Evolutionary conservation across 2,888 invertebrate genomes (phyloP).

Genomic region (Neoitamus cyanurus): DNA sequence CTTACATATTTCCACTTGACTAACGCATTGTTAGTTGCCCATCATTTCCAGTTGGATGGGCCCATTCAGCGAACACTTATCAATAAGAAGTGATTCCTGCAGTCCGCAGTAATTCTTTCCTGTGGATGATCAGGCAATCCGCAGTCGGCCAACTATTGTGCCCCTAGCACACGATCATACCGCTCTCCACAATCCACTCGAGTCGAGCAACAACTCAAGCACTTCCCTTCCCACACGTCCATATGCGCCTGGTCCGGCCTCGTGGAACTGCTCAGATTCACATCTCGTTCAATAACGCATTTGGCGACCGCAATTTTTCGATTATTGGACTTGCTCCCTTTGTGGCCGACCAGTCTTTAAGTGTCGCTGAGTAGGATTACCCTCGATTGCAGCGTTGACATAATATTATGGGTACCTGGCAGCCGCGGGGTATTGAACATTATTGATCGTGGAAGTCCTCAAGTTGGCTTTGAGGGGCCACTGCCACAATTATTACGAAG

Average conservation of each 20-base stretch:
- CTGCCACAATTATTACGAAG: not conserved
- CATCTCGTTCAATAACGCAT: slow-evolving; percentile 44
- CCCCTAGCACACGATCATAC: not conserved
- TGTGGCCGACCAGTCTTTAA: slow-evolving; percentile 44
- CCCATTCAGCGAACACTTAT: slow-evolving; percentile 14
- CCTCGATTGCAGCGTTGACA: slow-evolving; percentile 25
- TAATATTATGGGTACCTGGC: slow-evolving; percentile 12
- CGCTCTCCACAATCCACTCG: no score
- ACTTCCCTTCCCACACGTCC: not conserved
- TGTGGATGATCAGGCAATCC: not conserved
- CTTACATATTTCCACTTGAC: slow-evolving; percentile 39
- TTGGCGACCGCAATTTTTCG: slow-evolving; percentile 2
- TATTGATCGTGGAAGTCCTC: not conserved
- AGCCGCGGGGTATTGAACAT: not conserved
- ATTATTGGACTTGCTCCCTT: slow-evolving; percentile 42
- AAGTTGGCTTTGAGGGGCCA: not conserved
- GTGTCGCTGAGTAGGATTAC: slow-evolving; percentile 47
- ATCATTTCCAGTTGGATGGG: slow-evolving; percentile 46
- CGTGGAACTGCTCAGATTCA: not conserved
- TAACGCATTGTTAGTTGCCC: slow-evolving; percentile 34
- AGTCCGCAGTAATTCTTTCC: not conserved
- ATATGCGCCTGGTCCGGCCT: not conserved
- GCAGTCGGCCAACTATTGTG: not conserved
- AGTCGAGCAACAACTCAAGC: not conserved
- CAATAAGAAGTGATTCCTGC: not conserved